Evolutionary conservation across 2,888 invertebrate species (phyloP).

Genomic region (Alsophila aescularia): DNA sequence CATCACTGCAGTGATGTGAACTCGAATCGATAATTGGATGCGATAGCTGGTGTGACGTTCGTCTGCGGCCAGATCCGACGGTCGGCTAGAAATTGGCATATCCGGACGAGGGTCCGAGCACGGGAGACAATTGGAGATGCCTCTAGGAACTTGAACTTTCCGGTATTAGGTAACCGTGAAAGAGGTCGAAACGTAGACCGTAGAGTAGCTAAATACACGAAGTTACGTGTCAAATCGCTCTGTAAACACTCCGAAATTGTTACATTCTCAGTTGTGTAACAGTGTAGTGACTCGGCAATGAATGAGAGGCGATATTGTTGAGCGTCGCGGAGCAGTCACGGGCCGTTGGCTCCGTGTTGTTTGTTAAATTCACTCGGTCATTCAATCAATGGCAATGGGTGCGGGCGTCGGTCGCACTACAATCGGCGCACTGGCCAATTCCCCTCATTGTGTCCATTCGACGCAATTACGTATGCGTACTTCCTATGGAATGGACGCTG

Average conservation of each 20-base stretch:
- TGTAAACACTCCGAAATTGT: constrained; percentile 17
- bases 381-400: constrained; percentile 80
- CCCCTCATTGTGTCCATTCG: constrained; percentile 81
- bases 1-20: constrained; percentile 46
- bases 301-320: constrained; percentile 34
- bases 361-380: constrained; percentile 77
- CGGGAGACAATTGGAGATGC: constrained; percentile 45
- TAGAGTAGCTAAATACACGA: background rate
- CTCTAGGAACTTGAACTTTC: constrained; percentile 24
- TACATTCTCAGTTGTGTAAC: constrained; percentile 23
- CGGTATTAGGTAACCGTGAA: constrained; percentile 22
- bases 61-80: constrained; percentile 47
- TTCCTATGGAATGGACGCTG: constrained; percentile 64
- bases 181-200: background rate
- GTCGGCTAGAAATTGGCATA: constrained; percentile 64
- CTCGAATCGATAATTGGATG: constrained; percentile 62
- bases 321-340: constrained; percentile 53
- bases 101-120: constrained; percentile 60
- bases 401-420: constrained; percentile 82
- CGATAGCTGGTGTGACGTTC: constrained; percentile 55
- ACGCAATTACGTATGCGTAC: constrained; percentile 79
- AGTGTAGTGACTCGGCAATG: constrained; percentile 29
- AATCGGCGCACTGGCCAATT: constrained; percentile 80
- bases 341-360: constrained; percentile 64
- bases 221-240: constrained; percentile 6